Evolutionary conservation across 1,140 invertebrate species (phyloP).

Genomic region (Maconellicoccus hirsutus): DNA sequence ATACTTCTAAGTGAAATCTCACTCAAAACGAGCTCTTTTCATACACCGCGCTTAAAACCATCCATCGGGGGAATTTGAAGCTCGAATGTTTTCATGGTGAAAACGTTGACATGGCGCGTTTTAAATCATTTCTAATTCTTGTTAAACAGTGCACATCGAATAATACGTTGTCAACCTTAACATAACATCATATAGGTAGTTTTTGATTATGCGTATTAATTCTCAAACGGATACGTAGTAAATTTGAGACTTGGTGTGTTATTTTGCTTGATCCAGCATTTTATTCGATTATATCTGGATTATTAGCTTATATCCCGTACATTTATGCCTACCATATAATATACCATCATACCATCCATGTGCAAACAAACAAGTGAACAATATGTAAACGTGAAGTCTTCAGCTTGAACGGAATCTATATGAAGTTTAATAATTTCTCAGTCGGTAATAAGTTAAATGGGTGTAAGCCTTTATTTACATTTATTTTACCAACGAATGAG

Average conservation of each 20-base stretch:
- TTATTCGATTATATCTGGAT: no score
- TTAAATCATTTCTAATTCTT: not conserved
- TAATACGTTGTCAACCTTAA: not conserved
- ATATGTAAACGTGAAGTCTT: not conserved
- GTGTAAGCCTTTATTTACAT: conserved; percentile 10
- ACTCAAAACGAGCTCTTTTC: not conserved
- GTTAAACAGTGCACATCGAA: not conserved
- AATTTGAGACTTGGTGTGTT: no score
- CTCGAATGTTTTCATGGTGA: not conserved
- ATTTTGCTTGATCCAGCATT: no score
- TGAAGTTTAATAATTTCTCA: not conserved
- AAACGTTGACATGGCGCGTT: not conserved
- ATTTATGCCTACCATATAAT: not conserved
- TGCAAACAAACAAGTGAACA: not conserved
- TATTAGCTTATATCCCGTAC: no score
- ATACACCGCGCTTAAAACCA: no score
- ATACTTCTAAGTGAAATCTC: not conserved
- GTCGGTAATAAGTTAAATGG: not conserved
- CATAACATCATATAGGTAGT: no score
- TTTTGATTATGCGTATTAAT: no score
- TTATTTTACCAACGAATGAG: not conserved
- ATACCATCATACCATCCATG: no score
- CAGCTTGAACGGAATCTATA: not conserved
- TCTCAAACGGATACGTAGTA: no score
- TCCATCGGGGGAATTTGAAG: not conserved